Conservation (phyloP, 2,797 vertebrate genomes). For the Pangasius krempfi region DNA sequence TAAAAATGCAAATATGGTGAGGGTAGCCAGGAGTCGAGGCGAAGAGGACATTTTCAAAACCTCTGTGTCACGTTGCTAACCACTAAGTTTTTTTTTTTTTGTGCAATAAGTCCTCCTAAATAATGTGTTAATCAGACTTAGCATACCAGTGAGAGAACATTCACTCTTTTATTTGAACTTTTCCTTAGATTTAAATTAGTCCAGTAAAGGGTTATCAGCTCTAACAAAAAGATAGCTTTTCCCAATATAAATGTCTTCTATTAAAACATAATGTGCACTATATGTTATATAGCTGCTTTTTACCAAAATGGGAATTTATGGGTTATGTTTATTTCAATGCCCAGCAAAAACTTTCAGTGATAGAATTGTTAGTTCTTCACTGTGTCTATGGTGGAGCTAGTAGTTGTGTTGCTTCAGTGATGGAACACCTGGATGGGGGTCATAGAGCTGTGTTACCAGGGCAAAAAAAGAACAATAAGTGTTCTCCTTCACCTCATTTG, state of each 20-base stretch:
- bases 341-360: neutral
- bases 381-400: slow-evolving; percentile 38
- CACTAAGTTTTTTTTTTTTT: slow-evolving; percentile 71
- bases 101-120: slow-evolving; percentile 66
- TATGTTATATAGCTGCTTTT: slow-evolving; percentile 15
- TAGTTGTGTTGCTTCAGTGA: slow-evolving; percentile 47
- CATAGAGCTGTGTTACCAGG: slow-evolving; percentile 64
- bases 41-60: slow-evolving; percentile 70
- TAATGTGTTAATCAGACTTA: slow-evolving; percentile 69
- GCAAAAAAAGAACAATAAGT: slow-evolving; percentile 75
- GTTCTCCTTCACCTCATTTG: slow-evolving; percentile 73
- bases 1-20: slow-evolving; percentile 83
- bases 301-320: neutral
- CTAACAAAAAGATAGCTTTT: slow-evolving; percentile 21
- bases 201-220: slow-evolving; percentile 23
- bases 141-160: slow-evolving; percentile 4
- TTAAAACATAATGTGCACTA: slow-evolving; percentile 1
- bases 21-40: slow-evolving; percentile 65
- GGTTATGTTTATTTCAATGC: slow-evolving; percentile 10
- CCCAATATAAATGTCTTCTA: slow-evolving; percentile 13
- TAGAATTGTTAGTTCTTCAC: slow-evolving; percentile 14
- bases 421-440: slow-evolving; percentile 75
- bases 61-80: slow-evolving; percentile 74
- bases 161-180: slow-evolving; percentile 15
- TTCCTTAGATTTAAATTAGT: slow-evolving; percentile 33